Conservation (phyloP, 2,797 vertebrate genomes). For the Margarornis squamiger region DNA sequence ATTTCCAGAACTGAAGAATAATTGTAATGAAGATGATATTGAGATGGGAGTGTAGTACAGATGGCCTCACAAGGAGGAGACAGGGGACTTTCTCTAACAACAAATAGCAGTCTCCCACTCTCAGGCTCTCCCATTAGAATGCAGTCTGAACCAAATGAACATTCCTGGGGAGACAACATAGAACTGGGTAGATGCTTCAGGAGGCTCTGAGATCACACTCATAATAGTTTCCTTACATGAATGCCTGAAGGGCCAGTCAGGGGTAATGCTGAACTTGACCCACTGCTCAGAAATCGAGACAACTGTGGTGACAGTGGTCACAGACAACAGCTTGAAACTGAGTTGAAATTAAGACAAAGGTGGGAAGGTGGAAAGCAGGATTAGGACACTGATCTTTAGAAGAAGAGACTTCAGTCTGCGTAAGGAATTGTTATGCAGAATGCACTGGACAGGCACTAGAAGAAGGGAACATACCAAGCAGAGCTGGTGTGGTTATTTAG, state of each 20-base stretch:
- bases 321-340: not conserved
- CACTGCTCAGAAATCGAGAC: not conserved
- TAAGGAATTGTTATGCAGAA: not conserved
- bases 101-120: not conserved
- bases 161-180: not conserved
- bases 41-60: fast-evolving
- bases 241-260: not conserved
- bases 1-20: not conserved
- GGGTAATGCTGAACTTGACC: not conserved
- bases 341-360: not conserved
- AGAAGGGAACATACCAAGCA: not conserved
- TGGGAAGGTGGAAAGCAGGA: not conserved
- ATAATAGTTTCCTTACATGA: not conserved
- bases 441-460: fast-evolving
- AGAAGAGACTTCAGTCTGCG: not conserved
- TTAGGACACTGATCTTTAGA: not conserved
- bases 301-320: not conserved
- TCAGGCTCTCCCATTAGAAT: not conserved
- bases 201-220: not conserved
- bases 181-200: not conserved
- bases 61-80: fast-evolving
- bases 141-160: not conserved
- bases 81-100: not conserved
- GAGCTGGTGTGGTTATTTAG: fast-evolving
- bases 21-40: not conserved